Percentiles rank a stretch among this genome's conserved stretches.
Evolutionary conservation across 2,113 vertebrate genomes (phyloP).

Genomic region (Alligator sinensis): DNA sequence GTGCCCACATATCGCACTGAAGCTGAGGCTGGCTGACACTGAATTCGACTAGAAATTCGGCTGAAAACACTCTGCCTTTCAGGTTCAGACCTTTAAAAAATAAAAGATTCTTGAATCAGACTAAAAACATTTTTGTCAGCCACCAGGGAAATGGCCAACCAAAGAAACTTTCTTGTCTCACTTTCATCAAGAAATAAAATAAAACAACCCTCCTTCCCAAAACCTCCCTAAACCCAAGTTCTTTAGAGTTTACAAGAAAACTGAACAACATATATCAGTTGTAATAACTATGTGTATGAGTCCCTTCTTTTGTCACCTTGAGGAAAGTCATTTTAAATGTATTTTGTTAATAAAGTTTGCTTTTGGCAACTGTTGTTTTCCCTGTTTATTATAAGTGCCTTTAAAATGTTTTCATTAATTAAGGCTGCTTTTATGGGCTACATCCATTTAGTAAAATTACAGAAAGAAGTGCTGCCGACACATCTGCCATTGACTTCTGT

Average conservation of each 20-base stretch:
- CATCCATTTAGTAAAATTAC: slow-evolving; percentile 57
- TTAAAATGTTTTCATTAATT: slow-evolving; percentile 66
- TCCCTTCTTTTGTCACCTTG: slow-evolving; percentile 22
- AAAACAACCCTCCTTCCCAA: no score
- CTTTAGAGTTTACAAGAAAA: not conserved
- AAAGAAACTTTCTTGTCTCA: not conserved
- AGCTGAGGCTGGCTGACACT: not conserved
- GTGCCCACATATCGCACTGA: not conserved
- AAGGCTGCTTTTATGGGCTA: slow-evolving; percentile 51
- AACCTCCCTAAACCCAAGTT: not conserved
- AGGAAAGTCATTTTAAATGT: slow-evolving; percentile 32
- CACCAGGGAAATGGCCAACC: not conserved
- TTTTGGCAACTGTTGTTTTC: slow-evolving; percentile 61
- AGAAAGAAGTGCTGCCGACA: slow-evolving; percentile 37
- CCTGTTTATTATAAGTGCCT: slow-evolving; percentile 41
- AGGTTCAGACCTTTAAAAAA: slow-evolving; percentile 50
- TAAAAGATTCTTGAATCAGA: not conserved
- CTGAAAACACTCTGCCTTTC: slow-evolving; percentile 49
- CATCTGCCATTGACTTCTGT: slow-evolving; percentile 63
- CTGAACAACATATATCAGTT: not conserved
- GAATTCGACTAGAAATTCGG: slow-evolving; percentile 6
- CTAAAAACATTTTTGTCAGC: slow-evolving; percentile 14
- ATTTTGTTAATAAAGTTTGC: slow-evolving; percentile 52
- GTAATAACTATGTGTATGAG: not conserved
- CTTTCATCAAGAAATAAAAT: not conserved